Percentiles rank a stretch among this genome's conserved stretches.
These are phyloP conservation scores for Allygus modestus DNA, from an alignment of 2,888 invertebrate species.

Conservation along the genomic window DNA sequence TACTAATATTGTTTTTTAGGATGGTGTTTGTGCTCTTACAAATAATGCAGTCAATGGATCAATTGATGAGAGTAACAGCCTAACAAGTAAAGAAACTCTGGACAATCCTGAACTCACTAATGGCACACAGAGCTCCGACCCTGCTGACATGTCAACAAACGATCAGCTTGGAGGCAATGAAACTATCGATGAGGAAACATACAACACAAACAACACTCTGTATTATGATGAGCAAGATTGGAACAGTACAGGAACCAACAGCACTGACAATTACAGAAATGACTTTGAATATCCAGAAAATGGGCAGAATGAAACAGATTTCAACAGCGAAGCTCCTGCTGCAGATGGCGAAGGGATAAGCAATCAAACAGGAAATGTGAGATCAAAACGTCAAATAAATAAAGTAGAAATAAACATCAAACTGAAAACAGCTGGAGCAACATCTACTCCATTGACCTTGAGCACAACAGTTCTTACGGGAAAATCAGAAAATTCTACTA, in stretches of 20 bases:
- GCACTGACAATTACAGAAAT: neutral
- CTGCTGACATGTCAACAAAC: neutral
- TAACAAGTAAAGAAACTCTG: neutral
- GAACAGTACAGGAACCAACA: neutral
- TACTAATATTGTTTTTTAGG: neutral
- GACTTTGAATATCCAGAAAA: neutral
- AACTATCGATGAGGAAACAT: neutral
- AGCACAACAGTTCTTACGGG: neutral
- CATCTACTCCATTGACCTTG: neutral
- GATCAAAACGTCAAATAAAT: conserved; percentile 13
- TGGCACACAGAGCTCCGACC: neutral
- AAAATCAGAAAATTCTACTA: neutral
- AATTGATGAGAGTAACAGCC: neutral
- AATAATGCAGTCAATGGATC: neutral
- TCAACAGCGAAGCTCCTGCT: neutral
- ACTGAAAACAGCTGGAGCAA: neutral
- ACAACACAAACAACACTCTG: neutral
- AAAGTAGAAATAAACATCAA: conserved; percentile 20
- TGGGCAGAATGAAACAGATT: neutral
- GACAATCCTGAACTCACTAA: neutral
- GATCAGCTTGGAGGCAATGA: neutral
- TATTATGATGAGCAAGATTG: neutral
- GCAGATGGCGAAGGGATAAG: neutral
- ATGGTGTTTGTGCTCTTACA: neutral
- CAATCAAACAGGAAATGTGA: neutral